These are phyloP conservation scores for Pollicipes pollicipes DNA, from an alignment of 1,140 invertebrate genomes.

Conservation along the genomic window DNA sequence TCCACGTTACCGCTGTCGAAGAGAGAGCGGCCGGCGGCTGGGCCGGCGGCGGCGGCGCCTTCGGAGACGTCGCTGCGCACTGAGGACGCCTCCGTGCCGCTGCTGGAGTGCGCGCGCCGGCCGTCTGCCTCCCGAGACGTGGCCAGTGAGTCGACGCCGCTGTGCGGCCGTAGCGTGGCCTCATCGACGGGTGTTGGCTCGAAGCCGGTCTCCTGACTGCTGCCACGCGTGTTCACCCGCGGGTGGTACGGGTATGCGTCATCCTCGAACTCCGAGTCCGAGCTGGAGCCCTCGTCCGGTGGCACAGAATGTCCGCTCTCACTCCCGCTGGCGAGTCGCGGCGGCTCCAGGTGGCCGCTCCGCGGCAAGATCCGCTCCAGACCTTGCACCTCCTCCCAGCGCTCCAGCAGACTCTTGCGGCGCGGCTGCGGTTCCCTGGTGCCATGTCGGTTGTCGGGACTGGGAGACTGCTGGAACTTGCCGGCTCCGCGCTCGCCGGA, in stretches of 20 bases:
- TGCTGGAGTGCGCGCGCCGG: not conserved
- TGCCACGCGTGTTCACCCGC: not conserved
- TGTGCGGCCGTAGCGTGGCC: not conserved
- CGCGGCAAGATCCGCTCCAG: too few species aligned
- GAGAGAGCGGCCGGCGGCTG: not conserved
- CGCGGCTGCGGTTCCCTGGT: not conserved
- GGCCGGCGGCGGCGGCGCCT: too few species aligned
- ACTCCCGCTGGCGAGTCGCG: too few species aligned
- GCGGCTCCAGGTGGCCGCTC: too few species aligned
- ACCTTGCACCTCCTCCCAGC: not conserved
- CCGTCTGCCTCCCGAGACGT: constrained; percentile 13
- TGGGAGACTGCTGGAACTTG: not conserved
- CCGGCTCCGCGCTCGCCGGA: not conserved
- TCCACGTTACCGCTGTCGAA: not conserved
- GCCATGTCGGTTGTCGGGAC: not conserved
- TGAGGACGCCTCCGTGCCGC: not conserved
- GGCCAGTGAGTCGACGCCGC: constrained; percentile 7
- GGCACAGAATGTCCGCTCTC: too few species aligned
- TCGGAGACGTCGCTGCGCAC: not conserved
- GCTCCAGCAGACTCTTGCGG: not conserved
- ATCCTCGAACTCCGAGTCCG: not conserved
- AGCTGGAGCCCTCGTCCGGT: not conserved
- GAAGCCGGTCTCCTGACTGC: not conserved
- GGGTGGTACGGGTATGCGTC: not conserved
- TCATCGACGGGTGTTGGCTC: not conserved